phyloP scores from a whole-genome alignment of 2,888 invertebrate genomes.

The Halictus quadricinctus region DNA sequence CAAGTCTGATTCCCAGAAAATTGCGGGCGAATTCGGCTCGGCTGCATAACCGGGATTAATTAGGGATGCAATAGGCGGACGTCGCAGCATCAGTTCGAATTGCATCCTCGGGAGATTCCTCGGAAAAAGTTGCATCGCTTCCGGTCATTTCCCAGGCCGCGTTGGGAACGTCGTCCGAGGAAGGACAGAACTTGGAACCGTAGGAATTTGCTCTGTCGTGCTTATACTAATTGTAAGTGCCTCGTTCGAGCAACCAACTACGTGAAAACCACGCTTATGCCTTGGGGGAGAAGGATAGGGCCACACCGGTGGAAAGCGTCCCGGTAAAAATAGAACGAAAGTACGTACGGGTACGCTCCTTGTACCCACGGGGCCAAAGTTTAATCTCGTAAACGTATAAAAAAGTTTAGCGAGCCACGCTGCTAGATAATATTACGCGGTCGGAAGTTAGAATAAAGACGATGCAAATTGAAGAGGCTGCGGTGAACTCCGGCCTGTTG shows the following conservation, averaged over 20 bases:
- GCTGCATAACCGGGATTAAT: conserved; percentile 27
- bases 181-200: conserved; percentile 23
- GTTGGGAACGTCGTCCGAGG: conserved; percentile 7
- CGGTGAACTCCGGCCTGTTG: conserved; percentile 29
- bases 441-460: conserved; percentile 68
- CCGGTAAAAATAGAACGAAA: conserved; percentile 58
- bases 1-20: not conserved
- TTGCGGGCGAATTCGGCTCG: not conserved
- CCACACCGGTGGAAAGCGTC: not conserved
- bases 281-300: not conserved
- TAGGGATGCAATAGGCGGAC: conserved; percentile 48
- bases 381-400: conserved; percentile 76
- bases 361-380: conserved; percentile 71
- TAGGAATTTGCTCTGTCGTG: conserved; percentile 60
- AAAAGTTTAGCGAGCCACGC: conserved; percentile 74
- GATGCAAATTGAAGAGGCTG: conserved; percentile 70
- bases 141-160: conserved; percentile 15
- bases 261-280: conserved; percentile 64
- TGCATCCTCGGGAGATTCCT: conserved; percentile 40
- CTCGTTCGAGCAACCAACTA: conserved; percentile 65
- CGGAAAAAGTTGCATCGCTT: conserved; percentile 40
- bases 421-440: conserved; percentile 70
- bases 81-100: conserved; percentile 34
- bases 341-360: conserved; percentile 40
- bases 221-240: conserved; percentile 62